A percentile compares a stretch with the other conserved stretches of the same genome.
Evolutionary conservation across 2,888 invertebrate species (phyloP).

Genomic region (Cosmia pyralina): DNA sequence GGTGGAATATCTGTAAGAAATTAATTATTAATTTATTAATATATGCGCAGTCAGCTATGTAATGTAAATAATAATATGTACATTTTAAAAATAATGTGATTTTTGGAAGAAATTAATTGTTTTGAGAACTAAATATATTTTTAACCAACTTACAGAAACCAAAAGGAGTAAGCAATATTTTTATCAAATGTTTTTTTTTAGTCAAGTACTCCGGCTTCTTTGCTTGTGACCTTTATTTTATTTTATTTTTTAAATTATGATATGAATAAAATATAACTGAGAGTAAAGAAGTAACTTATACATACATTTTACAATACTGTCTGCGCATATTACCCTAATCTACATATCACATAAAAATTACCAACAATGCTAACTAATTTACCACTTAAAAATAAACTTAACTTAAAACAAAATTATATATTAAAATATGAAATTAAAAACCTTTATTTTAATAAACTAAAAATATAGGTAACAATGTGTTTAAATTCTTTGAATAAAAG

Average conservation of each 20-base stretch:
- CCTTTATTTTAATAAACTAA: conserved; percentile 52
- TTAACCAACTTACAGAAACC: neutral
- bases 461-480: conserved; percentile 69
- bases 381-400: conserved; percentile 59
- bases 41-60: conserved; percentile 43
- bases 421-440: conserved; percentile 56
- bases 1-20: conserved; percentile 62
- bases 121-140: conserved; percentile 7
- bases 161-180: neutral
- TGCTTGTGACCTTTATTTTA: neutral
- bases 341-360: conserved; percentile 83
- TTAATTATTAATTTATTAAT: conserved; percentile 36
- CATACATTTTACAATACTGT: conserved; percentile 24
- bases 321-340: conserved; percentile 51
- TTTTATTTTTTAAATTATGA: too few species aligned
- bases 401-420: conserved; percentile 40
- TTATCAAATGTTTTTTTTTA: neutral
- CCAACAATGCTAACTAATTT: conserved; percentile 69
- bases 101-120: neutral
- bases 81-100: neutral
- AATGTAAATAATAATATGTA: conserved; percentile 21
- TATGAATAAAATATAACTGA: neutral
- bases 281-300: neutral
- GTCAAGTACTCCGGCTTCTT: neutral
- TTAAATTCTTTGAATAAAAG: conserved; percentile 56